A percentile compares a stretch with the other conserved stretches of the same genome.
phyloP scores from a whole-genome alignment of 2,888 invertebrate genomes.

The Xanthia togata region DNA sequence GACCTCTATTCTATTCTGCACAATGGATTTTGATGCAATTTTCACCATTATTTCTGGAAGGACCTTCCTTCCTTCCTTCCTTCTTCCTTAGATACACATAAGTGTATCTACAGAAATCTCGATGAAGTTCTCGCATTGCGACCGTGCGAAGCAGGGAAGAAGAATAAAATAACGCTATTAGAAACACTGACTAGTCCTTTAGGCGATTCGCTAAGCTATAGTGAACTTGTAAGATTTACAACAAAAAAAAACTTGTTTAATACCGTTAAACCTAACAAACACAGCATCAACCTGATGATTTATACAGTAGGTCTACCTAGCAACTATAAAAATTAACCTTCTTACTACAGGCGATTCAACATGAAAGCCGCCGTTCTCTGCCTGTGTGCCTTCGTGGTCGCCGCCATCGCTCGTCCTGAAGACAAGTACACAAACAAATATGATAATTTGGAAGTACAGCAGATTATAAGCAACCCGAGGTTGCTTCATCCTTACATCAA shows the following conservation, averaged over 20 bases:
- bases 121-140: not conserved
- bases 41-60: not conserved
- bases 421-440: conserved; percentile 79
- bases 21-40: not conserved
- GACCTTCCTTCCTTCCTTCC: no score
- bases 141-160: not conserved
- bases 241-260: not conserved
- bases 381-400: conserved; percentile 73
- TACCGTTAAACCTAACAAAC: not conserved
- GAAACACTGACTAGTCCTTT: not conserved
- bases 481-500: conserved; percentile 92
- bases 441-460: conserved; percentile 85
- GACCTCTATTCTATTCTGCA: no score
- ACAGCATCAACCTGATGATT: not conserved
- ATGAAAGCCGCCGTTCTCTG: conserved; percentile 72
- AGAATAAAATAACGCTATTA: not conserved
- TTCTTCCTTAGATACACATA: no score
- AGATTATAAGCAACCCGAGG: conserved; percentile 91
- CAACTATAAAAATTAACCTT: not conserved
- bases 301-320: not conserved
- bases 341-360: conserved; percentile 50
- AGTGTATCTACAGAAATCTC: not conserved
- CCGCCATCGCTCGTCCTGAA: conserved; percentile 66
- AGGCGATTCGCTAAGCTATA: not conserved
- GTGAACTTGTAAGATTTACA: not conserved